Evolutionary conservation across 2,888 invertebrate genomes (phyloP).

Genomic region (Leptarthrus brevirostris): DNA sequence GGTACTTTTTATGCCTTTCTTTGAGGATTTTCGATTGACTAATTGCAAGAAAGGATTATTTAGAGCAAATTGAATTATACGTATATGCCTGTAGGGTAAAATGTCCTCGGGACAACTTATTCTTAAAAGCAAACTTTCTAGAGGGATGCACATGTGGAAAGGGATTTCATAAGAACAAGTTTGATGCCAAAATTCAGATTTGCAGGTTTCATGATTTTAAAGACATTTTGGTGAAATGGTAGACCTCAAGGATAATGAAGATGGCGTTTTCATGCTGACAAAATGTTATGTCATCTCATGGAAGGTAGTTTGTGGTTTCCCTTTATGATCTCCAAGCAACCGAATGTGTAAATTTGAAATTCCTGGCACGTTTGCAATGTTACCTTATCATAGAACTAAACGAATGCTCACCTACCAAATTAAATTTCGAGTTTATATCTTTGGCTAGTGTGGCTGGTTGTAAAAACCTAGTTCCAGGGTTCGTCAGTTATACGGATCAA

Average conservation of each 20-base stretch:
- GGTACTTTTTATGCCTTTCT: background rate
- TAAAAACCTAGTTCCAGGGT: background rate
- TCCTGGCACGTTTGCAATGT: background rate
- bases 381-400: background rate
- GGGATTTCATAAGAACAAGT: background rate
- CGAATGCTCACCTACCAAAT: background rate
- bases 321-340: background rate
- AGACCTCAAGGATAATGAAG: constrained; percentile 19
- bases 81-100: background rate
- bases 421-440: constrained; percentile 3
- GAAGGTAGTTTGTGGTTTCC: background rate
- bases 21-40: background rate
- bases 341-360: constrained; percentile 15
- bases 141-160: background rate
- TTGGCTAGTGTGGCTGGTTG: background rate
- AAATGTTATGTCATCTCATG: background rate
- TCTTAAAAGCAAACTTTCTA: background rate
- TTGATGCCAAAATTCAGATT: background rate
- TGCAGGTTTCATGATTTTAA: constrained; percentile 14
- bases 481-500: background rate
- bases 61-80: constrained; percentile 2
- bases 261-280: background rate
- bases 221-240: constrained; percentile 2
- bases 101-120: background rate
- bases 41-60: constrained; percentile 19